phyloP scores from a whole-genome alignment of 2,113 vertebrate genomes.

The Poecile atricapillus region DNA sequence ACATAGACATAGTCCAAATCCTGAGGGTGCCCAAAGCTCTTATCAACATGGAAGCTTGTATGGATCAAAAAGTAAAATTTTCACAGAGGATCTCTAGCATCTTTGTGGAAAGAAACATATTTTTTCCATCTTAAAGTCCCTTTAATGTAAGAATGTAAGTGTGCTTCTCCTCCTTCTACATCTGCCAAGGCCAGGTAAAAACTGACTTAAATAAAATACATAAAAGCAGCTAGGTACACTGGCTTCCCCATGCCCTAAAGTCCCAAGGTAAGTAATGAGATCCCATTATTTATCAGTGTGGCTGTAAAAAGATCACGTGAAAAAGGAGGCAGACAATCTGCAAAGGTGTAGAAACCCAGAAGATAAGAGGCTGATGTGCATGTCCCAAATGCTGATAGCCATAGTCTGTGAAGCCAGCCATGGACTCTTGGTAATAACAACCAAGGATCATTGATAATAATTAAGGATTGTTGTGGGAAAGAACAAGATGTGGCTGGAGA shows the following conservation, averaged over 20 bases:
- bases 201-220: not conserved
- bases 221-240: not conserved
- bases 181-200: not conserved
- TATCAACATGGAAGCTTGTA: not conserved
- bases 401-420: not conserved
- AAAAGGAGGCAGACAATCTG: not conserved
- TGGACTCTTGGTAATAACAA: not conserved
- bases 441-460: not conserved
- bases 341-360: not conserved
- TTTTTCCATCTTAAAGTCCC: not conserved
- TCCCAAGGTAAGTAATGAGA: not conserved
- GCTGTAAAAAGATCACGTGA: not conserved
- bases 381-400: rapidly evolving
- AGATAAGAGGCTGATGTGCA: not conserved
- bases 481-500: not conserved
- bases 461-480: not conserved
- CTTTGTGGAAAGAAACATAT: not conserved
- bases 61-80: not conserved
- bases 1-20: not conserved
- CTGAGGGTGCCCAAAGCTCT: not conserved
- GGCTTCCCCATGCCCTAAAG: not conserved
- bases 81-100: not conserved
- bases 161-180: not conserved
- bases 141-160: not conserved
- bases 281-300: not conserved